These are phyloP conservation scores for Eupithecia tripunctaria DNA, from an alignment of 2,888 invertebrate genomes.

Conservation along the genomic window DNA sequence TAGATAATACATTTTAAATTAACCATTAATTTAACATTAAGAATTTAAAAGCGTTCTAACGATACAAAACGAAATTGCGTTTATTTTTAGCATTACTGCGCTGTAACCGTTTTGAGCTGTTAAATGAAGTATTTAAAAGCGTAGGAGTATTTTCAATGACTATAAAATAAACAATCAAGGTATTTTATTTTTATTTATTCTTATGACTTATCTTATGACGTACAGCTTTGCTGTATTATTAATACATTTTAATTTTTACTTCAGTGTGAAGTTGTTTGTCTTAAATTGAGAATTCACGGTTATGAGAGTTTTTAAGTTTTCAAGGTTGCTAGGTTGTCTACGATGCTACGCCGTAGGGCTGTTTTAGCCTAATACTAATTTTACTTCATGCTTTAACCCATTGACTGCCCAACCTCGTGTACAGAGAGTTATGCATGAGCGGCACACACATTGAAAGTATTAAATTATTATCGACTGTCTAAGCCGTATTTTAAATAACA, in stretches of 20 bases:
- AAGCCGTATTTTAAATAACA: not conserved
- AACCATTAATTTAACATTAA: too few species aligned
- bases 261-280: not conserved
- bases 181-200: not conserved
- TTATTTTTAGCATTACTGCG: not conserved
- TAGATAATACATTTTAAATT: not conserved
- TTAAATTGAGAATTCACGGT: not conserved
- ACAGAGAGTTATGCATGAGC: not conserved
- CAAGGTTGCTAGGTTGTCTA: not conserved
- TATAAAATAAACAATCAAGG: slow-evolving; percentile 15
- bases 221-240: not conserved
- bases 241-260: not conserved
- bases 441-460: not conserved
- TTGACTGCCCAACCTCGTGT: not conserved
- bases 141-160: slow-evolving; percentile 4
- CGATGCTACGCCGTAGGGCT: not conserved
- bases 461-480: not conserved
- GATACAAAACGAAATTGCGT: not conserved
- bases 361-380: not conserved
- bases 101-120: not conserved
- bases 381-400: not conserved
- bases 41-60: not conserved
- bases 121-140: not conserved
- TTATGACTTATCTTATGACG: not conserved
- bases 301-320: not conserved